Evolutionary conservation across 2,797 vertebrate species (phyloP).

Genomic region (Diplodus puntazzo): DNA sequence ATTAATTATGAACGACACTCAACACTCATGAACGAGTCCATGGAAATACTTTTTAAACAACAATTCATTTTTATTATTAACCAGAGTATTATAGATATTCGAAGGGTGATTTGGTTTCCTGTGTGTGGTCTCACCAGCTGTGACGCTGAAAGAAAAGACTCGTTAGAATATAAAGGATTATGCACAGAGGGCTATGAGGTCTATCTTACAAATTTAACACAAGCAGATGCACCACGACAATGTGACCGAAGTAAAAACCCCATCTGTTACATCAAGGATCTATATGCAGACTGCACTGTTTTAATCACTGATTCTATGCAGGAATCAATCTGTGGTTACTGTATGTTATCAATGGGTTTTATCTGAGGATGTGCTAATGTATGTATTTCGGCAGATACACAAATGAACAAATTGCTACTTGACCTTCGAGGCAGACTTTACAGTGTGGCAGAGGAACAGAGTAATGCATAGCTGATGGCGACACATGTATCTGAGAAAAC

Average conservation of each 20-base stretch:
- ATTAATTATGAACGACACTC: not conserved
- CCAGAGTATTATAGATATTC: slow-evolving; percentile 61
- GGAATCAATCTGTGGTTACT: not conserved
- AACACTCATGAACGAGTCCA: slow-evolving; percentile 22
- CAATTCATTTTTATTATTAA: slow-evolving; percentile 70
- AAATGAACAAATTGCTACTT: slow-evolving; percentile 40
- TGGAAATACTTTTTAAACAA: slow-evolving; percentile 50
- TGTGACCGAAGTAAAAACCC: slow-evolving; percentile 38
- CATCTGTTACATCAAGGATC: slow-evolving; percentile 4
- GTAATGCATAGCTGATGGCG: slow-evolving; percentile 37
- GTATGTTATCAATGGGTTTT: slow-evolving; percentile 14
- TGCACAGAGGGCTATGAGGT: slow-evolving; percentile 44
- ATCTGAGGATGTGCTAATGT: slow-evolving; percentile 32
- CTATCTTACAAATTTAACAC: slow-evolving; percentile 53
- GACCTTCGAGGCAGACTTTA: slow-evolving; percentile 57
- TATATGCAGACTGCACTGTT: slow-evolving; percentile 17
- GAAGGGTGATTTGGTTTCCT: slow-evolving; percentile 58
- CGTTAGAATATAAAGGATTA: slow-evolving; percentile 41
- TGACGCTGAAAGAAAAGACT: slow-evolving; percentile 49
- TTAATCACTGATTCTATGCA: slow-evolving; percentile 9
- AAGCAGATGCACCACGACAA: slow-evolving; percentile 49
- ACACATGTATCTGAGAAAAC: slow-evolving; percentile 31
- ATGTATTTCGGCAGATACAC: slow-evolving; percentile 41
- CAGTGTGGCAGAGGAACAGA: slow-evolving; percentile 36
- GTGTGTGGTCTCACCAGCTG: slow-evolving; percentile 44